phyloP scores from a whole-genome alignment of 2,113 vertebrate species.

The Cromileptes altivelis region DNA sequence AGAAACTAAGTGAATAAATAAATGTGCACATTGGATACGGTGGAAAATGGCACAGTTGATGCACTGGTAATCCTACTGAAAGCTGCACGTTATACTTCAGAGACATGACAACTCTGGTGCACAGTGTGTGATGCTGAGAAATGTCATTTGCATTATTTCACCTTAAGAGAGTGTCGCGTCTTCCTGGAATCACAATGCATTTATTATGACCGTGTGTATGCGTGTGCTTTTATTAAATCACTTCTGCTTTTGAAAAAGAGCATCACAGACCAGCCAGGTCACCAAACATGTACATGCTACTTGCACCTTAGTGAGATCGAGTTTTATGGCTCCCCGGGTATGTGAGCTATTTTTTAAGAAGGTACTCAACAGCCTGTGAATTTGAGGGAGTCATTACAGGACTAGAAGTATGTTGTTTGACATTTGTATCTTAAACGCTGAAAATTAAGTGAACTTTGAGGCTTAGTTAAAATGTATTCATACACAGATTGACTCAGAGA shows the following conservation, averaged over 20 bases:
- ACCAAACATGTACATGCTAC: not conserved
- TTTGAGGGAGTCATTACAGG: not conserved
- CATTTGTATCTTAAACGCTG: too few relatives aligned
- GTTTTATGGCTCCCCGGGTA: not conserved
- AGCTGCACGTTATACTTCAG: too few relatives aligned
- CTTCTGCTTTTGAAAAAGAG: not conserved
- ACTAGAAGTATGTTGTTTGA: not conserved
- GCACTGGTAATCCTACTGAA: not conserved
- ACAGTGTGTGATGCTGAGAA: not conserved
- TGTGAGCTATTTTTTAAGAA: not conserved
- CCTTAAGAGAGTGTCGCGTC: not conserved
- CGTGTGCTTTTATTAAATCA: not conserved
- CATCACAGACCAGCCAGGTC: not conserved
- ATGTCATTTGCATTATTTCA: not conserved
- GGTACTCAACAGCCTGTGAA: not conserved
- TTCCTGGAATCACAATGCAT: not conserved
- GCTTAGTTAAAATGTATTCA: not conserved
- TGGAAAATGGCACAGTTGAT: not conserved
- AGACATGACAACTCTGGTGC: not conserved
- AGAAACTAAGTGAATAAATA: conserved; percentile 8
- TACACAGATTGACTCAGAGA: not conserved
- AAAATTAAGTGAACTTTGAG: not conserved
- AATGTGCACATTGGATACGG: not conserved
- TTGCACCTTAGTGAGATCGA: not conserved
- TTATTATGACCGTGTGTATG: not conserved